Evolutionary conservation across 2,888 invertebrate genomes (phyloP).

Genomic region (Platycnemis pennipes): DNA sequence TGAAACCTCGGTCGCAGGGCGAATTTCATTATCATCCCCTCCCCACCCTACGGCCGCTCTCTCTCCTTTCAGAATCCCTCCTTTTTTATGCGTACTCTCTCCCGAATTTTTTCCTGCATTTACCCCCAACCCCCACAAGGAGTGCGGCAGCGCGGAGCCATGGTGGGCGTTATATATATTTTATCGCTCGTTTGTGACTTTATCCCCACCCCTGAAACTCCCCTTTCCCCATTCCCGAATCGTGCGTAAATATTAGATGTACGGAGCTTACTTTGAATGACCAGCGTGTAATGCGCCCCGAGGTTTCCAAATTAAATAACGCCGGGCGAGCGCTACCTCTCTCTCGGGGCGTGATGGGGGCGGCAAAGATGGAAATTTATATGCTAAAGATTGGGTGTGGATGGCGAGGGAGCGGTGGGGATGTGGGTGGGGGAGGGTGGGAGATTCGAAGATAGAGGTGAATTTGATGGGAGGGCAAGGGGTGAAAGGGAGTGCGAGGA

Average conservation of each 20-base stretch:
- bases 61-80: neutral
- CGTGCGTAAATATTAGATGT: slow-evolving; percentile 14
- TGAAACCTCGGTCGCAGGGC: neutral
- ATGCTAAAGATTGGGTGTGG: neutral
- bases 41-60: neutral
- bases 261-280: slow-evolving; percentile 4
- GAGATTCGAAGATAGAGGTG: neutral
- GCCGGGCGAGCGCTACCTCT: neutral
- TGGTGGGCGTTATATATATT: neutral
- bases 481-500: neutral
- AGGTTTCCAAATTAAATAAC: neutral
- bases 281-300: neutral
- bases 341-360: neutral
- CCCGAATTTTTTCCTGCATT: neutral
- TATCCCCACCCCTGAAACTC: neutral
- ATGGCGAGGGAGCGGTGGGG: neutral
- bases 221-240: neutral
- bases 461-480: neutral
- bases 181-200: slow-evolving; percentile 13
- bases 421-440: neutral
- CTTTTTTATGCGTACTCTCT: neutral
- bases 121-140: neutral
- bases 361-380: slow-evolving; percentile 20
- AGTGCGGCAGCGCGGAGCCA: too few species aligned
- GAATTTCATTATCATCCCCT: slow-evolving; percentile 28